phyloP scores from a whole-genome alignment of 2,888 invertebrate genomes.

The Nipponacmea schrenckii region DNA sequence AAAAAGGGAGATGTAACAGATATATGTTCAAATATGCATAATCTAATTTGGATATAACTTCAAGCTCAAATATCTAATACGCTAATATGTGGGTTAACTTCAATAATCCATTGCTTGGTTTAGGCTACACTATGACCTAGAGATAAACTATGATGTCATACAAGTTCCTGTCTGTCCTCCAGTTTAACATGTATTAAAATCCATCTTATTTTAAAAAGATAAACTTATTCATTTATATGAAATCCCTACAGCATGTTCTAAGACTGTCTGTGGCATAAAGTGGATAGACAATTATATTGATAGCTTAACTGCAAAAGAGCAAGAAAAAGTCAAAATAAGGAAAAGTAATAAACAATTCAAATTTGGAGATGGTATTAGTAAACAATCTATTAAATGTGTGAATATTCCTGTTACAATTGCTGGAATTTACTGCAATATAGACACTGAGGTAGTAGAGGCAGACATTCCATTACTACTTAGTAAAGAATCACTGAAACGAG shows the following conservation, averaged over 20 bases:
- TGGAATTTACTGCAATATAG: not conserved
- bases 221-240: too few species aligned
- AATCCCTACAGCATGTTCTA: slow-evolving; percentile 19
- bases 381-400: slow-evolving; percentile 14
- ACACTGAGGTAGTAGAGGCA: slow-evolving; percentile 22
- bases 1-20: too few species aligned
- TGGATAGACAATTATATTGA: slow-evolving; percentile 2
- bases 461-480: slow-evolving; percentile 25
- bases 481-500: slow-evolving; percentile 24
- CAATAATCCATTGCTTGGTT: too few species aligned
- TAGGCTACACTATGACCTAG: too few species aligned
- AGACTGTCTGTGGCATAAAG: not conserved
- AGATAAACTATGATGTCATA: too few species aligned
- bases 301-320: not conserved
- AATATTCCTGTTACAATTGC: slow-evolving; percentile 18
- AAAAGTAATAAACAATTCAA: slow-evolving; percentile 15
- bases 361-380: slow-evolving; percentile 26
- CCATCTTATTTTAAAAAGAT: too few species aligned
- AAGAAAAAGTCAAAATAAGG: not conserved
- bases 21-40: too few species aligned
- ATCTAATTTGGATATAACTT: too few species aligned
- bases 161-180: too few species aligned
- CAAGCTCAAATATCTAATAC: too few species aligned
- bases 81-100: too few species aligned
- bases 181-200: too few species aligned